Evolutionary conservation across 2,797 vertebrate genomes (phyloP), one percentile per base, ranked within the genome.

Genomic region (Phrynocephalus guinanensis): DNA sequence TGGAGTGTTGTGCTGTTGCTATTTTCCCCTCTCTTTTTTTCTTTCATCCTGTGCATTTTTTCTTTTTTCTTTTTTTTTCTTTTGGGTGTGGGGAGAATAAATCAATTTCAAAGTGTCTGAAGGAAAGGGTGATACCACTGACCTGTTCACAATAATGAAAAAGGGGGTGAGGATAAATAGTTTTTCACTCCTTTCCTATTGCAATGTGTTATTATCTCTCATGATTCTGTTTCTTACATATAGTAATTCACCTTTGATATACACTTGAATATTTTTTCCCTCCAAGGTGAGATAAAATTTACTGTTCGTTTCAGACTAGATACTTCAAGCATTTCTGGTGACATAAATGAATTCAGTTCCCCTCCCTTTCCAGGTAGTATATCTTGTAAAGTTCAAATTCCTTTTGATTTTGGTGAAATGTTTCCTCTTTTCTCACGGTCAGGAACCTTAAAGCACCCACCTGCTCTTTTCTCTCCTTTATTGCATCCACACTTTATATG

Each of bases 401-500:
- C 79, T 92, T 91, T 83, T 89, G n/a, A 90, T 90, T 76, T 89
- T 44, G 56, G 33, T 90, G 85, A 91, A 92, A 75, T n/a, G 66
- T 22, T 87, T 30, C 16, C 24, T 50, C 30, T 86, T 90, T n/a
- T 82, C 84, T 50, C 16, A 66, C 82, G 92, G 87, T 86, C 91
- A 87, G 3, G 30, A 50, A 79, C 44, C 52, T 89, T 63, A 26
- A 10, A 10, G 56, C 38, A 44, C 38, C 30, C 72, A 33, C 7
- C 71, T 7, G n/a, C 20, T 1, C 77, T 24, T 2, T 66, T 1
- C 87, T 67, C 20, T 1, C 88, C 44, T 90, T 44, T 52, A 86
- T 88, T 90, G 22, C 38, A 89, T 68, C 85, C 63, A 7, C 22
- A 82, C 6, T 38, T 56, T 90, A 79, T 38, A 22, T 24, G 70